Conservation (phyloP, 37 sponge, comb jelly and placozoan species). For the Axinella damicornis region DNA sequence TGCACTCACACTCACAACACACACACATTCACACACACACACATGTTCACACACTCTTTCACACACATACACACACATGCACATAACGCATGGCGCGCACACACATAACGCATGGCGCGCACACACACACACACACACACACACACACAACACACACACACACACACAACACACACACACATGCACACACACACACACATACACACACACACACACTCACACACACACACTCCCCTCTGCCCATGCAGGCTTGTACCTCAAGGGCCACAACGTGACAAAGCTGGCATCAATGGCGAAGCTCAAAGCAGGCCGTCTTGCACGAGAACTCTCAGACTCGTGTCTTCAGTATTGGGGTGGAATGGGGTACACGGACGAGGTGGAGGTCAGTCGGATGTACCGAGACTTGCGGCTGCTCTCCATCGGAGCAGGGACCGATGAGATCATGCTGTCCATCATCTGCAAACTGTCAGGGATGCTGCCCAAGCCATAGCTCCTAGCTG, state of each 20-base stretch:
- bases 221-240: slow-evolving; percentile 7
- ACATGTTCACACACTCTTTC: too few relatives aligned
- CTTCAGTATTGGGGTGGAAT: slow-evolving; percentile 99
- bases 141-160: slow-evolving; percentile 35
- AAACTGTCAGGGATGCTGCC: slow-evolving; percentile 85
- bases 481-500: too few relatives aligned
- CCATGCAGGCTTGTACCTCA: slow-evolving; percentile 51
- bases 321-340: slow-evolving; percentile 81
- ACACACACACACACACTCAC: not conserved
- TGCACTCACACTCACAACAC: too few relatives aligned
- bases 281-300: slow-evolving; percentile 98
- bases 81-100: too few relatives aligned
- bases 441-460: slow-evolving; percentile 94
- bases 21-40: too few relatives aligned
- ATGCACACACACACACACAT: not conserved
- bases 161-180: slow-evolving; percentile 20
- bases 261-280: slow-evolving; percentile 87
- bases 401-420: slow-evolving; percentile 90
- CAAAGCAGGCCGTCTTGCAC: slow-evolving; percentile 87
- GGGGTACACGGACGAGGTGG: slow-evolving; percentile 94
- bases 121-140: not conserved
- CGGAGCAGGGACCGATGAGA: slow-evolving; percentile 96
- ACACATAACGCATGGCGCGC: too few relatives aligned
- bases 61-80: too few relatives aligned
- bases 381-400: slow-evolving; percentile 78